These are phyloP conservation scores for Holocentrus rufus DNA, from an alignment of 2,797 vertebrate species.

Conservation along the genomic window DNA sequence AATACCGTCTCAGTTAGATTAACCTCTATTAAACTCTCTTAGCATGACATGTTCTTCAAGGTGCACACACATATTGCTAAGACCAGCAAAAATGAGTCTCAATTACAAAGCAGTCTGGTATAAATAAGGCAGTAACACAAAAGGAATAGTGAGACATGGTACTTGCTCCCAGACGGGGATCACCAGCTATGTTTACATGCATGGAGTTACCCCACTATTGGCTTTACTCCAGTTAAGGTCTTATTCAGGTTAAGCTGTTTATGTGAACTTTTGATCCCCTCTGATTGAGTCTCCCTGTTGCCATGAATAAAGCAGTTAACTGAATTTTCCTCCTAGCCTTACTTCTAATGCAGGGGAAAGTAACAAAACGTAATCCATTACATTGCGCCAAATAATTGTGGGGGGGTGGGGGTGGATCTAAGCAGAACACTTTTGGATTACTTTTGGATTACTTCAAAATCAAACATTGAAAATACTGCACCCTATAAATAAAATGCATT, in stretches of 20 bases:
- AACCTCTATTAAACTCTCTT: constrained; percentile 40
- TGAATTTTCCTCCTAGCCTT: not conserved
- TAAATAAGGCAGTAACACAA: constrained; percentile 26
- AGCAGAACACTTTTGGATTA: no score
- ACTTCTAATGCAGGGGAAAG: no score
- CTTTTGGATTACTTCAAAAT: no score
- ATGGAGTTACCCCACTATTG: constrained; percentile 17
- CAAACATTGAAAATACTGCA: no score
- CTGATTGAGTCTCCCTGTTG: constrained; percentile 13
- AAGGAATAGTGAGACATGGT: constrained; percentile 17
- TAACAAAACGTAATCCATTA: no score
- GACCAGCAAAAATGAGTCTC: constrained; percentile 37
- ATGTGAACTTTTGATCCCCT: constrained; percentile 32
- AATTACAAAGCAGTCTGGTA: not conserved
- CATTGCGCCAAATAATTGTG: no score
- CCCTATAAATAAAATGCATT: no score
- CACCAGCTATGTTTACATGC: constrained; percentile 25
- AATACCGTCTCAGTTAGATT: constrained; percentile 20
- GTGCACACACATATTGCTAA: constrained; percentile 8
- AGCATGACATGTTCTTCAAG: constrained; percentile 51
- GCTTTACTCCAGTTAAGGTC: constrained; percentile 3
- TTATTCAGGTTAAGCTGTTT: constrained; percentile 38
- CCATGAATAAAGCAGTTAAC: constrained; percentile 35
- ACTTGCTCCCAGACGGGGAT: constrained; percentile 28
- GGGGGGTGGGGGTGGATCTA: no score